These are phyloP conservation scores for Chrysogorgia sp. DNA, from an alignment of 92 coral and sea anemone species.

Conservation along the genomic window DNA sequence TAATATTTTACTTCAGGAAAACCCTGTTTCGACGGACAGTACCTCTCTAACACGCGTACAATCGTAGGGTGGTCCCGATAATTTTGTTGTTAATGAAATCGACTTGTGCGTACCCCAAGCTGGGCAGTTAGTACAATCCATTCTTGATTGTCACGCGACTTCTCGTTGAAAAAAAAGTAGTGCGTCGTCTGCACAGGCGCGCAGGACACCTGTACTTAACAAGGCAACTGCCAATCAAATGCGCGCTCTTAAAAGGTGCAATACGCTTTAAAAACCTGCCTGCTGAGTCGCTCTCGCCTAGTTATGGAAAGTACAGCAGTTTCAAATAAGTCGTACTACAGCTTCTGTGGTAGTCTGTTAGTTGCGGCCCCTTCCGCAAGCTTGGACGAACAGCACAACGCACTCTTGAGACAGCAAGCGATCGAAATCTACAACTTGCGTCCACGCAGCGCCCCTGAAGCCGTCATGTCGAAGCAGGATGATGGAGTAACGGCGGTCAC, in stretches of 20 bases:
- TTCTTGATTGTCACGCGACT: no score
- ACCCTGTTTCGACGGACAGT: no score
- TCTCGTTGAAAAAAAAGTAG: background rate
- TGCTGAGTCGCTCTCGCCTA: background rate
- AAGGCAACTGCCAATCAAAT: background rate
- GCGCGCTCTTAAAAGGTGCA: background rate
- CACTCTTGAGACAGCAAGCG: background rate
- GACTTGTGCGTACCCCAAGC: no score
- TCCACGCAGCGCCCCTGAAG: background rate
- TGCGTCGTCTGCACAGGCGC: no score
- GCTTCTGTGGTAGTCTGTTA: conserved; percentile 12
- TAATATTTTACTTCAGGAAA: no score
- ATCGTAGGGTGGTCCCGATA: no score
- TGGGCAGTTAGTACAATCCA: no score
- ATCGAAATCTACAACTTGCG: conserved; percentile 29
- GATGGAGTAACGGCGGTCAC: no score
- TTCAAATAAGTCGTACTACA: conserved; percentile 2
- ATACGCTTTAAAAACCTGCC: conserved; percentile 4
- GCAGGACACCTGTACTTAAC: background rate
- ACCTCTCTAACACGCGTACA: no score
- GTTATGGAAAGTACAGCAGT: conserved; percentile 42
- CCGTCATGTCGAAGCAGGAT: background rate
- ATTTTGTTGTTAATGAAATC: no score
- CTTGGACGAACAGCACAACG: background rate
- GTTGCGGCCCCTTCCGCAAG: conserved; percentile 4